These are phyloP conservation scores for Unio pictorum DNA, from an alignment of 2,888 invertebrate genomes.

Conservation along the genomic window DNA sequence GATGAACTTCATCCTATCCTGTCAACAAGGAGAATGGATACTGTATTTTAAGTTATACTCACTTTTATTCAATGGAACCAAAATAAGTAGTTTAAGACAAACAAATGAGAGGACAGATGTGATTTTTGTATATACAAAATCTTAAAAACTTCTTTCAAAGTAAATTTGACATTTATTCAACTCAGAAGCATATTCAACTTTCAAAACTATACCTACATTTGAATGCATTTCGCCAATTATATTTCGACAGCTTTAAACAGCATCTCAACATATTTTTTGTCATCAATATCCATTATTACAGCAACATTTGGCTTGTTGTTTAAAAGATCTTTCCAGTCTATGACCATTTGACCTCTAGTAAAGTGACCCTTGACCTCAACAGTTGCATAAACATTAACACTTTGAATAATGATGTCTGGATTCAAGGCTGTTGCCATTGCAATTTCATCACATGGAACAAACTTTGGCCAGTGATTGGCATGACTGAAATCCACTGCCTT, in stretches of 20 bases:
- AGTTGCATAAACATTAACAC: constrained; percentile 37
- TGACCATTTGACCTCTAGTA: constrained; percentile 44
- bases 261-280: constrained; percentile 12
- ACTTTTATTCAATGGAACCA: too few relatives aligned
- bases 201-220: too few relatives aligned
- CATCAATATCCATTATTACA: constrained; percentile 33
- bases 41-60: too few relatives aligned
- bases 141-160: too few relatives aligned
- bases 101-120: too few relatives aligned
- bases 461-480: constrained; percentile 14
- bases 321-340: constrained; percentile 30
- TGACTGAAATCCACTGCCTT: constrained; percentile 16
- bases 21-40: too few relatives aligned
- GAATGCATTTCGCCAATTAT: too few relatives aligned
- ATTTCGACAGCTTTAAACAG: constrained; percentile 14
- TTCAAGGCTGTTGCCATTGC: constrained; percentile 26
- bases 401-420: constrained; percentile 23
- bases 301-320: constrained; percentile 29
- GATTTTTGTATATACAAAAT: too few relatives aligned
- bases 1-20: too few relatives aligned
- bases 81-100: too few relatives aligned
- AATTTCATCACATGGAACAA: constrained; percentile 35
- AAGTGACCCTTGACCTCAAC: constrained; percentile 40
- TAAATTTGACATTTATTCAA: too few relatives aligned
- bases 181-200: too few relatives aligned